Evolutionary conservation across 2,888 invertebrate genomes (phyloP).

Genomic region (Drosophila pseudotakahashii): DNA sequence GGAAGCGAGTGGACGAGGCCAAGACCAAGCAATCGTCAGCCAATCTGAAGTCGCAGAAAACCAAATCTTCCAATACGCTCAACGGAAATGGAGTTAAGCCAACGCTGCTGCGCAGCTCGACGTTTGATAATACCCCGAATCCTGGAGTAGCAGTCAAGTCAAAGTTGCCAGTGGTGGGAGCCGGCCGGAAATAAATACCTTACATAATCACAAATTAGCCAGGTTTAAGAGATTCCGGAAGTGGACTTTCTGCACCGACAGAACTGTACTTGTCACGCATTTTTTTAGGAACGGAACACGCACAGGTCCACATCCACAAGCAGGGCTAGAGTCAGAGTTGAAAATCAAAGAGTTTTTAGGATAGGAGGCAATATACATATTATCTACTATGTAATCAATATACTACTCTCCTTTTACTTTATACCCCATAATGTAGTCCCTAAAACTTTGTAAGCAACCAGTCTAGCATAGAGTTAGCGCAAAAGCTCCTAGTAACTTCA

Average conservation of each 20-base stretch:
- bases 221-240: background rate
- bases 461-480: slow-evolving; percentile 43
- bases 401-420: slow-evolving; percentile 30
- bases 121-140: slow-evolving; percentile 81
- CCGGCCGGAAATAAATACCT: slow-evolving; percentile 48
- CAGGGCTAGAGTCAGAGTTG: slow-evolving; percentile 18
- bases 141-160: slow-evolving; percentile 39
- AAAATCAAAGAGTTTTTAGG: slow-evolving; percentile 62
- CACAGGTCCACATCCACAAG: slow-evolving; percentile 39
- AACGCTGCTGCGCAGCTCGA: slow-evolving; percentile 81
- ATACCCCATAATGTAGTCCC: slow-evolving; percentile 34
- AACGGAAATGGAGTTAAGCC: slow-evolving; percentile 54
- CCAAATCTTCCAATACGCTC: slow-evolving; percentile 67
- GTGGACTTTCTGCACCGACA: no score
- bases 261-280: slow-evolving; percentile 46
- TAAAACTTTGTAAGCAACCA: slow-evolving; percentile 38
- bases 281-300: slow-evolving; percentile 43
- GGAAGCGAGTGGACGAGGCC: slow-evolving; percentile 83
- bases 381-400: slow-evolving; percentile 42
- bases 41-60: slow-evolving; percentile 67
- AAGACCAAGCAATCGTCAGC: slow-evolving; percentile 59
- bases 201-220: slow-evolving; percentile 2
- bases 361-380: slow-evolving; percentile 42
- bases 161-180: slow-evolving; percentile 66
- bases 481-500: slow-evolving; percentile 44